A percentile compares a stretch with the other conserved stretches of the same genome.
Conservation (phyloP, 2,888 invertebrate genomes). For the Himalopsyche japonica region DNA sequence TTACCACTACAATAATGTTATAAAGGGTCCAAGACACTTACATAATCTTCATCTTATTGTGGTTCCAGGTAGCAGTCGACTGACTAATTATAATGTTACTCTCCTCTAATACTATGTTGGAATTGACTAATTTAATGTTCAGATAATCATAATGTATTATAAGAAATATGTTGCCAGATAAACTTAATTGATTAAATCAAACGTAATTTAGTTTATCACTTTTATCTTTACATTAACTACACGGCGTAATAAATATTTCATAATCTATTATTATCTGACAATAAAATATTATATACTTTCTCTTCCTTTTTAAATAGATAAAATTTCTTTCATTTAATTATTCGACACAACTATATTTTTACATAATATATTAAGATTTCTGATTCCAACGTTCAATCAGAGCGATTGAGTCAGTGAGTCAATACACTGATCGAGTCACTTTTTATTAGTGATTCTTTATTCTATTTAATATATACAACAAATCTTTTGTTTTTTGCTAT, state of each 20-base stretch:
- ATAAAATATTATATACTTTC: background rate
- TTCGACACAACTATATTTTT: background rate
- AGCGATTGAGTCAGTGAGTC: no score
- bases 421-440: no score
- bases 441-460: no score
- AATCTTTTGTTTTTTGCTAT: no score
- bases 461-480: no score
- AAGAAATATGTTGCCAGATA: background rate
- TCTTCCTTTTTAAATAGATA: background rate
- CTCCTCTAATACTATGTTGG: background rate
- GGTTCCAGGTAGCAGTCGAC: background rate
- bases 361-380: background rate
- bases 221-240: background rate
- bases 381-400: no score
- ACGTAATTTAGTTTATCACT: background rate
- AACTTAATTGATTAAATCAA: background rate
- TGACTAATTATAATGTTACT: background rate
- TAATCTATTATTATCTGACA: background rate
- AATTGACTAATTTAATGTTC: background rate
- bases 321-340: background rate
- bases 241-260: background rate
- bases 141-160: background rate
- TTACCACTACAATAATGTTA: background rate
- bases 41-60: background rate
- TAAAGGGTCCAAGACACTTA: background rate